These are phyloP conservation scores for Tachycineta bicolor DNA, from an alignment of 2,113 vertebrate genomes.

Conservation along the genomic window DNA sequence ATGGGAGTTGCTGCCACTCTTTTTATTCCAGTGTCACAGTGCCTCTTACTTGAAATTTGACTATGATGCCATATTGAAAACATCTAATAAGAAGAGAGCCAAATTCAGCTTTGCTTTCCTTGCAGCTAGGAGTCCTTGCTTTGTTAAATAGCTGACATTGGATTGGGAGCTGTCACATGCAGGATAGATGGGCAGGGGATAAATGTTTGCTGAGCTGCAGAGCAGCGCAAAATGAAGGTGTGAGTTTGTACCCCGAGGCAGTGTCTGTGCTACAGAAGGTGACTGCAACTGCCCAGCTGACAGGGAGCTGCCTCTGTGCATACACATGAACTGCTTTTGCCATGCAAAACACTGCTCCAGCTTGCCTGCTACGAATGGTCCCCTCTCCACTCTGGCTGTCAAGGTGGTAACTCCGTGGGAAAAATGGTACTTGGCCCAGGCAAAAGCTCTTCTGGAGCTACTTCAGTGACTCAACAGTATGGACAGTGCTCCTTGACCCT, in stretches of 20 bases:
- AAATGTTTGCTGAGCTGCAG: background rate
- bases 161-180: background rate
- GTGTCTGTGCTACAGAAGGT: background rate
- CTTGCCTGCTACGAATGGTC: background rate
- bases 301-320: accelerated
- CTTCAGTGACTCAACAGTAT: background rate
- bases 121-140: background rate
- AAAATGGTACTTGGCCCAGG: background rate
- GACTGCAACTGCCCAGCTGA: background rate
- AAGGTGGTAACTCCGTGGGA: background rate
- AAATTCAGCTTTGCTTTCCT: background rate
- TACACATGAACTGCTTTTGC: background rate
- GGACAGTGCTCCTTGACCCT: background rate
- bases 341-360: background rate
- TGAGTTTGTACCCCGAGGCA: background rate
- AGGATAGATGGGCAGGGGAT: background rate
- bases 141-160: background rate
- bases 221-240: background rate
- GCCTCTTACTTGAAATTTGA: background rate
- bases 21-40: background rate
- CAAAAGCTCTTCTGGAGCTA: background rate
- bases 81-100: background rate
- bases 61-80: background rate
- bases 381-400: background rate
- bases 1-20: background rate